These are phyloP conservation scores for Cliona cf. orientalis DNA, from an alignment of 37 sponge, comb jelly and placozoan genomes.

Conservation along the genomic window DNA sequence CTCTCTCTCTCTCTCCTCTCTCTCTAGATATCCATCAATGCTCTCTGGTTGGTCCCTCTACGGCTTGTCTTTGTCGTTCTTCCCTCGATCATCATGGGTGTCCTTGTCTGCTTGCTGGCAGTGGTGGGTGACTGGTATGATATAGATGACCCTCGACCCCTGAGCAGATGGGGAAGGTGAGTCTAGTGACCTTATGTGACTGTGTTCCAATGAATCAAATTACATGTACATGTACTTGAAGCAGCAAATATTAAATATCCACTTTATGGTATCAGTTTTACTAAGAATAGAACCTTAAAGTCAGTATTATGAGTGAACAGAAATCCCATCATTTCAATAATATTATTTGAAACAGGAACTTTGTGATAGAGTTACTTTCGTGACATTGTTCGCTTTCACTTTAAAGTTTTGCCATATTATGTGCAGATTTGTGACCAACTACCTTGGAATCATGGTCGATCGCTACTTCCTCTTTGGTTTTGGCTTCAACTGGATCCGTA, in stretches of 20 bases:
- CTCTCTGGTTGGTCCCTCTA: constrained; percentile 36
- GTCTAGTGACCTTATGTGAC: too few relatives aligned
- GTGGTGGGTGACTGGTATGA: constrained; percentile 2
- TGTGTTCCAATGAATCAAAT: neutral
- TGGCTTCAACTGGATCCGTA: constrained; percentile 58
- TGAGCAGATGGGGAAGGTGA: constrained; percentile 37
- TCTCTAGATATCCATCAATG: constrained; percentile 21
- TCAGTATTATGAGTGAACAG: too few relatives aligned
- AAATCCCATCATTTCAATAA: too few relatives aligned
- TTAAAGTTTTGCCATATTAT: neutral
- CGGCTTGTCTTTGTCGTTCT: constrained; percentile 21
- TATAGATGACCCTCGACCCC: constrained; percentile 25
- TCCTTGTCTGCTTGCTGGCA: neutral
- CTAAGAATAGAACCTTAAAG: too few relatives aligned
- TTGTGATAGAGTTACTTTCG: too few relatives aligned
- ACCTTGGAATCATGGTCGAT: too few relatives aligned
- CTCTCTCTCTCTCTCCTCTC: too few relatives aligned
- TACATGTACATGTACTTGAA: too few relatives aligned
- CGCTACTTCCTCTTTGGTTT: constrained; percentile 54
- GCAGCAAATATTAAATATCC: too few relatives aligned
- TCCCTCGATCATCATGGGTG: constrained; percentile 19
- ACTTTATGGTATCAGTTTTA: too few relatives aligned
- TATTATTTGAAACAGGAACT: too few relatives aligned
- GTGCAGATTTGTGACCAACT: too few relatives aligned
- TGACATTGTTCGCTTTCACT: neutral